Percentiles rank a stretch among this genome's conserved stretches.
phyloP scores from a whole-genome alignment of 2,888 invertebrate genomes.

The Drosophila anceps region DNA sequence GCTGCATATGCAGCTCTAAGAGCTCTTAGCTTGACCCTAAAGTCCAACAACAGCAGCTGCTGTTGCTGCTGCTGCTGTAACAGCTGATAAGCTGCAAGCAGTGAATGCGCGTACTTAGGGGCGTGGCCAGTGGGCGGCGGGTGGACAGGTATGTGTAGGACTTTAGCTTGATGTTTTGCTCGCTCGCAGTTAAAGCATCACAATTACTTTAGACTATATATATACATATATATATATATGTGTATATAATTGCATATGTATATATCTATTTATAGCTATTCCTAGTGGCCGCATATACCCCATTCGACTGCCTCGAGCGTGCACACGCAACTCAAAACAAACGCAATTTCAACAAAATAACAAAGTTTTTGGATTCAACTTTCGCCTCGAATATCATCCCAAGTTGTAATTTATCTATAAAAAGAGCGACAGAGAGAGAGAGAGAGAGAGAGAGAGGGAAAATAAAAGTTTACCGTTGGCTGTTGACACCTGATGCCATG shows the following conservation, averaged over 20 bases:
- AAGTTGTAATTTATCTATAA: background rate
- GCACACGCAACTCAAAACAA: background rate
- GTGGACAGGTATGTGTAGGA: background rate
- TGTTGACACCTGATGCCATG: slow-evolving; percentile 4
- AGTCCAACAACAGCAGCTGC: background rate
- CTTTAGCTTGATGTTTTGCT: background rate
- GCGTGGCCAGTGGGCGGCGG: background rate
- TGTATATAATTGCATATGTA: background rate
- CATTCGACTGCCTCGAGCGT: background rate
- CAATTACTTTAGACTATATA: background rate
- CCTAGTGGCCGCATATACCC: background rate
- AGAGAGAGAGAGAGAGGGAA: background rate
- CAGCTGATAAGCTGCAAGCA: slow-evolving; percentile 5
- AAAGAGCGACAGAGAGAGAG: background rate
- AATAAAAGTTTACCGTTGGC: background rate
- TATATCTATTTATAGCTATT: background rate
- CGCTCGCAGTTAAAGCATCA: background rate
- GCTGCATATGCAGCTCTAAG: slow-evolving; percentile 7
- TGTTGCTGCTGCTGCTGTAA: background rate
- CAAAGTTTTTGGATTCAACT: background rate
- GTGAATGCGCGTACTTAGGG: background rate
- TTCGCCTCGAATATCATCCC: background rate
- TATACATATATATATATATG: background rate
- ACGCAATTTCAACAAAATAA: background rate
- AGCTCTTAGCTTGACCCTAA: slow-evolving; percentile 37